A percentile compares a stretch with the other conserved stretches of the same genome.
Evolutionary conservation across 2,113 vertebrate species (phyloP).

Genomic region (Toxotes jaculatrix): DNA sequence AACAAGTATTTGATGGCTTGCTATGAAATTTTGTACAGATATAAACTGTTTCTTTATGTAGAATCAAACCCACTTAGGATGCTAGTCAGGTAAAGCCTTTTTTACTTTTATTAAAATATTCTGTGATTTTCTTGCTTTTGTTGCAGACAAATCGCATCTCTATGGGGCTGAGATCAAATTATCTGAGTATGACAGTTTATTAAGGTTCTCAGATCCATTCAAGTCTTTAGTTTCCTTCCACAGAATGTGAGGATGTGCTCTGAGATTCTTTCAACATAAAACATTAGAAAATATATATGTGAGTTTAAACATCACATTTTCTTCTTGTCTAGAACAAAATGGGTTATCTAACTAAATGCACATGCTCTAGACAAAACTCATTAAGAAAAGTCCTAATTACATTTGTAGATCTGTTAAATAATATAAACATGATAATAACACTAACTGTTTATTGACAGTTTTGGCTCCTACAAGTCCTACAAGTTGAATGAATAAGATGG

Average conservation of each 20-base stretch:
- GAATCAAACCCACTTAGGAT: background rate
- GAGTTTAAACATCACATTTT: background rate
- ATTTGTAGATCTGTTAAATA: background rate
- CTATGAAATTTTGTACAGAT: background rate
- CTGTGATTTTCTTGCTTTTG: background rate
- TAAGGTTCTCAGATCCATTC: slow-evolving; percentile 5
- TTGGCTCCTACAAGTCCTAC: background rate
- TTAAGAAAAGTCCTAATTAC: background rate
- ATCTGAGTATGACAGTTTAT: background rate
- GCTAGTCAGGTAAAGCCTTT: background rate
- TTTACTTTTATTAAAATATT: background rate
- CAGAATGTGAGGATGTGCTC: background rate
- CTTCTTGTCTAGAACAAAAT: background rate
- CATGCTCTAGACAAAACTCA: no score
- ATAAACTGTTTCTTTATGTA: no score
- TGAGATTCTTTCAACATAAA: background rate
- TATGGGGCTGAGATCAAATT: background rate
- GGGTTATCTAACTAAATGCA: background rate
- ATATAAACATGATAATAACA: no score
- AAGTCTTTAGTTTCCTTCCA: background rate
- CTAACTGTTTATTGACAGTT: background rate
- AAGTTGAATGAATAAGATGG: background rate
- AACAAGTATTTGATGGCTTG: background rate
- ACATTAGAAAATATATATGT: background rate
- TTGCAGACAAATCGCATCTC: background rate